Conservation (phyloP, 2,797 vertebrate species). For the Sebastiscus tertius region DNA sequence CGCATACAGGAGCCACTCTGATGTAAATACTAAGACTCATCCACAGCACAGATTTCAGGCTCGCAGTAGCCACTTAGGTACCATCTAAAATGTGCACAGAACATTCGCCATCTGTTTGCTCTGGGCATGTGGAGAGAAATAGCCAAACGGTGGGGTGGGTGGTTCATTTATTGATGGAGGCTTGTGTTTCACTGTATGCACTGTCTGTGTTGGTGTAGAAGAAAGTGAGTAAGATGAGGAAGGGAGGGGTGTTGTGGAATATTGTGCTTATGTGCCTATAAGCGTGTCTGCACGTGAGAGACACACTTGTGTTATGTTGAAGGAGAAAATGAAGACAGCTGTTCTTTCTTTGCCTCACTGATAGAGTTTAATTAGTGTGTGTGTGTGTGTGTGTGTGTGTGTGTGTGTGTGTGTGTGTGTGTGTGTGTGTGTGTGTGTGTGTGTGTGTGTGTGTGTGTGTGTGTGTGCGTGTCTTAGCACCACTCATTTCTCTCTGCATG, state of each 20-base stretch:
- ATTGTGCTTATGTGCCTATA: conserved; percentile 38
- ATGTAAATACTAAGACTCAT: conserved; percentile 48
- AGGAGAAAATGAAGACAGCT: conserved; percentile 72
- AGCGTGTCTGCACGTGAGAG: conserved; percentile 34
- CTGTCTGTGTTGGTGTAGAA: conserved; percentile 39
- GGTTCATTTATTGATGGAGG: conserved; percentile 53
- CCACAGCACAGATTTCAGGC: conserved; percentile 34
- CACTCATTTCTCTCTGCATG: conserved; percentile 43
- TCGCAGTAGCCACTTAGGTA: conserved; percentile 45
- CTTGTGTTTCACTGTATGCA: conserved; percentile 31
- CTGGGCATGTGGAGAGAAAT: conserved; percentile 46
- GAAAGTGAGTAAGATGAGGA: neutral
- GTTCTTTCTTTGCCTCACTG: conserved; percentile 75
- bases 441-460: too few species aligned
- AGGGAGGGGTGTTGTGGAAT: conserved; percentile 16
- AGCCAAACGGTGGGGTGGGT: conserved; percentile 45
- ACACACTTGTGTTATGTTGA: conserved; percentile 46
- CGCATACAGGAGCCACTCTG: conserved; percentile 11
- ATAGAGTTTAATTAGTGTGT: conserved; percentile 73
- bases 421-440: conserved; percentile 11
- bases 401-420: neutral
- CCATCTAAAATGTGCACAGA: conserved; percentile 48
- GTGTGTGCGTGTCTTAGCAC: conserved; percentile 5
- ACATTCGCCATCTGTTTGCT: conserved; percentile 70
- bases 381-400: conserved; percentile 5